A percentile compares a stretch with the other conserved stretches of the same genome.
These are phyloP conservation scores for Amphiprion ocellaris DNA, from an alignment of 2,113 vertebrate species.

Conservation along the genomic window DNA sequence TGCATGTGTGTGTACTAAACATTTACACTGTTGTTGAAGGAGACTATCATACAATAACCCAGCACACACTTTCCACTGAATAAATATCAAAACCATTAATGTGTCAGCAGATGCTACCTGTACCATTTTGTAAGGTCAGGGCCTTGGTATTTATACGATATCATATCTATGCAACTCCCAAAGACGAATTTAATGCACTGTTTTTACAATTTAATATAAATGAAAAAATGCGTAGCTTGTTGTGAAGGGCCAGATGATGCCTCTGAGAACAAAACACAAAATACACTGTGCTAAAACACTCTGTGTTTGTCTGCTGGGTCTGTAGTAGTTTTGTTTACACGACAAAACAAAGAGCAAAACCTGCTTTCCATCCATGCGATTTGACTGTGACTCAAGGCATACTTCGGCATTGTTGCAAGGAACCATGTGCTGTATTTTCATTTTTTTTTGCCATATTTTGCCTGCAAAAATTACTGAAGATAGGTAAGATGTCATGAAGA, in stretches of 20 bases:
- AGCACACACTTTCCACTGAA: slow-evolving; percentile 12
- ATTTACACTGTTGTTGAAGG: background rate
- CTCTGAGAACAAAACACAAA: too few relatives aligned
- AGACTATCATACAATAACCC: slow-evolving; percentile 13
- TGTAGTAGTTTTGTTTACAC: too few relatives aligned
- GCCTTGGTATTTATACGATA: background rate
- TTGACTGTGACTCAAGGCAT: too few relatives aligned
- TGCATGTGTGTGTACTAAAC: background rate
- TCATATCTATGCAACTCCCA: background rate
- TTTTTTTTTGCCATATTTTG: too few relatives aligned
- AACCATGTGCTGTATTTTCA: too few relatives aligned
- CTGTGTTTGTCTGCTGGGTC: too few relatives aligned
- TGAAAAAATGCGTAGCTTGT: background rate
- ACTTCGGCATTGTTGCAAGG: too few relatives aligned
- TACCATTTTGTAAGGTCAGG: slow-evolving; percentile 34
- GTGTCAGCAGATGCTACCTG: slow-evolving; percentile 32
- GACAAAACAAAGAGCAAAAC: too few relatives aligned
- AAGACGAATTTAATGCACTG: background rate
- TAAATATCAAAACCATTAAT: slow-evolving; percentile 37
- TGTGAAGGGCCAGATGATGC: background rate
- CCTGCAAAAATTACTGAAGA: too few relatives aligned
- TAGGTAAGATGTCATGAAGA: too few relatives aligned
- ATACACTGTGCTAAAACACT: too few relatives aligned
- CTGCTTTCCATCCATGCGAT: too few relatives aligned
- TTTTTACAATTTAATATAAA: background rate